Base-by-base conservation (phyloP, 2,888 invertebrate species). In the Nemotelus nigrinus region DNA sequence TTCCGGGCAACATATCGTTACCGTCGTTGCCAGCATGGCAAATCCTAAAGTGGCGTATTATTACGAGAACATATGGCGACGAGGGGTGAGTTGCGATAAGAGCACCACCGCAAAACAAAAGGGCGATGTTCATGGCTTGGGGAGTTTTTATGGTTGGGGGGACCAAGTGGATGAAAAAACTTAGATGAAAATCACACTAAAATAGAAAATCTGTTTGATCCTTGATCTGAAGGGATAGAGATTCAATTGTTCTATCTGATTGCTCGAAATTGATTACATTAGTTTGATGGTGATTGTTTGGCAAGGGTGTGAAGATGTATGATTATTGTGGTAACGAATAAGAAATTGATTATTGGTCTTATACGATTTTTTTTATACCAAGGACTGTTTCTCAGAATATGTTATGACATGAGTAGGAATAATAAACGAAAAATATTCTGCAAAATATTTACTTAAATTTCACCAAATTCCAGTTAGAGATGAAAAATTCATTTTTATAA, bases 41-140 rank as follows among this genome's bases (percentile, higher is more conserved):
- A 68, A 68, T 47, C 43, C 47, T 77, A 77, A 77, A 77, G 77
- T 77, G 77, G 77, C 68, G 63, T 60, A 60, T 74, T 74, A 60
- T 74, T 74, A 74, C 74, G 60, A 48, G 10, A 72, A 72, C 72
- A 72, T 72, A 72, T 72, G 58, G 65, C 3, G 41, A 25, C 3
- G 58, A 39, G 63, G 74, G 43, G 70, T 71, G 25, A 45, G 60
- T 10, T 63, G 41, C 43, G 53, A 25, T 70, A 53, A 53, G 70
- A 25, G 25, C 25, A 25, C 25, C 25, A 25, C 25, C 47, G 50
- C 45, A 70, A 55, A 65, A 45, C 45, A 10, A 65, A 65, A 65
- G 65, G 47, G 47, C 65, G 55, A 70, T 70, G 10, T 43, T 70
- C 47, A 41, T 70, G 53, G 70, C 25, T 25, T 25, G 70, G 70